These are phyloP conservation scores for Leptestheria dahalacensis DNA, from an alignment of 1,140 invertebrate genomes.

Conservation along the genomic window DNA sequence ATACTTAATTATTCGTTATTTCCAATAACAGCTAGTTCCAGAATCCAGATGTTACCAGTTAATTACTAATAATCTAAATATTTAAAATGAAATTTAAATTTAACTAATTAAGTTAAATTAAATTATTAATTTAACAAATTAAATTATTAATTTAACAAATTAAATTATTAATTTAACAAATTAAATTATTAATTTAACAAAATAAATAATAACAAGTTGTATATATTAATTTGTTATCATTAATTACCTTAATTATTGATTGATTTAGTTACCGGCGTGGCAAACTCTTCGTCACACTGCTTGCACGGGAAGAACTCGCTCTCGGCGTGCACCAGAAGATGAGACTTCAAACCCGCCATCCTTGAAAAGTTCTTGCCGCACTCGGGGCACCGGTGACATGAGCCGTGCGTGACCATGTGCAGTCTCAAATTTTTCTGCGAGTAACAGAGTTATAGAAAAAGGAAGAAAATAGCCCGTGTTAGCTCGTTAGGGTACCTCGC, in stretches of 20 bases:
- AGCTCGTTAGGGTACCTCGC: too few relatives aligned
- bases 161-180: too few relatives aligned
- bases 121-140: too few relatives aligned
- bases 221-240: not conserved
- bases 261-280: conserved; percentile 39
- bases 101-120: too few relatives aligned
- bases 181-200: too few relatives aligned
- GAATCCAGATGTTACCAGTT: too few relatives aligned
- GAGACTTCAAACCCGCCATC: conserved; percentile 51
- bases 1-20: too few relatives aligned
- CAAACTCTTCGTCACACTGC: conserved; percentile 52
- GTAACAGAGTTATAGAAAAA: not conserved
- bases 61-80: too few relatives aligned
- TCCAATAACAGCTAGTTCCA: too few relatives aligned
- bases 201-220: too few relatives aligned
- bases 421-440: conserved; percentile 3
- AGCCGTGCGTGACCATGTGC: not conserved
- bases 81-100: too few relatives aligned
- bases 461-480: not conserved
- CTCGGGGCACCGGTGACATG: conserved; percentile 35
- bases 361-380: conserved; percentile 47
- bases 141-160: too few relatives aligned
- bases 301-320: conserved; percentile 50
- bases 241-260: conserved; percentile 25
- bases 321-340: conserved; percentile 47